Base-by-base conservation (phyloP, 2,888 invertebrate genomes). In the Nephrocerus scutellatus region DNA sequence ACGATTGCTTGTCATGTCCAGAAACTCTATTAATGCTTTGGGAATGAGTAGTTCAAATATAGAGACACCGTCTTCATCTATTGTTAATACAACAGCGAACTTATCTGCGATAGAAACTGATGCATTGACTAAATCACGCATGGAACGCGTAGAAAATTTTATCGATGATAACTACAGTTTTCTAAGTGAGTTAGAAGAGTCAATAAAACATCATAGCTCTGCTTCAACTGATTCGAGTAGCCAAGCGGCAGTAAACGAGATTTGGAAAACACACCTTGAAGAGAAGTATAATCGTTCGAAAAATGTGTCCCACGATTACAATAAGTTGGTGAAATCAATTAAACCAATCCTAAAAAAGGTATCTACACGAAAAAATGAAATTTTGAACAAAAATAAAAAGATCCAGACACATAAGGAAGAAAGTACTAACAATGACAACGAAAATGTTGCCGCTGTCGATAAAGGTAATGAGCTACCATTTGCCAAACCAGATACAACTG, bases 1-100 rank as follows among this genome's bases (percentile, higher is more conserved):
- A 36, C 68, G 71, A 45, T 55, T 76, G 24, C 52, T 76, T 14
- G 60, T 60, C n/a, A 73, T 76, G 75, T 71, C 72, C 0, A 66
- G 69, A 20, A 56, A 52, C 8, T 69, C 68, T 38, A 57, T 76
- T n/a, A 70, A 72, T 10, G 65, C 72, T 9, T 54, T 75, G 13
- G 62, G 62, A 2, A 68, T 72, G 0, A 69, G 69, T 47, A 66
- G 68, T 2, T 71, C 74, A 18, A 70, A 70, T 1, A 59, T 73
- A 13, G 56, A 68, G 15, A 74, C 74, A 1, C 74, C 75, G 0
- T 52, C 62, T 8, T 63, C 65, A 3, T 74, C 73, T 3, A 50
- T 74, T 4, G 56, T 75, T 2, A 68, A 73, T 34, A 60, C 62
- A 5, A 58, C 64, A 3, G 50, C 49, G 1, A 74, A 74, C 51